Evolutionary conservation across 1,140 invertebrate genomes (phyloP), one percentile per base, ranked within the genome.

Genomic region (Pseudomyrmex pallidus): DNA sequence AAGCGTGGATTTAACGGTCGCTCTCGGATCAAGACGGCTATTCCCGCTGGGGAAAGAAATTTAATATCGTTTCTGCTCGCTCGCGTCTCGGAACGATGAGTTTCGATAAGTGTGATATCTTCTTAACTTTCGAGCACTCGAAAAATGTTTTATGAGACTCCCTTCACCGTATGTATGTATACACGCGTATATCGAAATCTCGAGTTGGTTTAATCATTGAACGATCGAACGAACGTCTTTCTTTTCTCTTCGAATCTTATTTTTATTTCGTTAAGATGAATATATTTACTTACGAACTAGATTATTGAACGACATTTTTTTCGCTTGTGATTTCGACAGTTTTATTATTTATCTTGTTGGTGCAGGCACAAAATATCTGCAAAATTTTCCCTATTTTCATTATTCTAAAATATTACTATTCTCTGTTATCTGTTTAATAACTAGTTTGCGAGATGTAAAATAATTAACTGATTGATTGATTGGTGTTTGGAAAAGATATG

Each of bases 1-100:
- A 88, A 68, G 68, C 84, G 84, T 76, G 86, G 87, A 88, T 89
- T 89, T 89, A 88, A 88, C 87, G 87, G 87, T 67, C 57, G 61
- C 25, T 64, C 74, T 48, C 61, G 78, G 87, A 85, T 89, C 86
- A 89, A 87, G 52, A 56, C 77, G 83, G 73, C 67, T 63, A 88
- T 89, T 88, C 86, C 85, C 86, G 84, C 22, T 17, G 44, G 67
- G 50, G 54, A 84, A 35, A 89, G 80, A 89, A 88, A 88, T 88
- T 88, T 88, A 89, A 89, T 89, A 89, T 88, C 87, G 87, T 84
- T 85, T 72, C 61, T 61, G 46, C 46, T 83, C 86, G 25, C 46
- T 83, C 86, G 46, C 86, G 78, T 64, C 87, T 88, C 74, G 56
- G 35, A 57, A 22, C 84, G 84, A 89, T 84, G 87, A 88, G 68